These are phyloP conservation scores for Bos taurus DNA, from an alignment of 2,113 vertebrate genomes.

Conservation along the genomic window DNA sequence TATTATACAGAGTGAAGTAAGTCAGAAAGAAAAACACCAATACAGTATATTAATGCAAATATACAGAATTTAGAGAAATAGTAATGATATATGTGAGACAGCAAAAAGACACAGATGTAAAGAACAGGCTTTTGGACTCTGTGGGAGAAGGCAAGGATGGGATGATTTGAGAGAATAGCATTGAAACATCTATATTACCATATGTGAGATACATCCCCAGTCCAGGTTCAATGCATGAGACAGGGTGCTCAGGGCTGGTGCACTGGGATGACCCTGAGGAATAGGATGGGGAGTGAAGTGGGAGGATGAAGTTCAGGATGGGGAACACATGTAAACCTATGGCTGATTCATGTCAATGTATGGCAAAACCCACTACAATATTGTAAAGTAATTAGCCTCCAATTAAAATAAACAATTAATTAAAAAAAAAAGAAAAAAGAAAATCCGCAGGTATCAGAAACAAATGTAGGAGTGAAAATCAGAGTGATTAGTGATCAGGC, in stretches of 20 bases:
- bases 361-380: neutral
- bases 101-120: neutral
- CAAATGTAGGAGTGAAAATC: neutral
- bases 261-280: neutral
- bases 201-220: too few species aligned
- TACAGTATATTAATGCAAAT: neutral
- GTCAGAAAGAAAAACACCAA: neutral
- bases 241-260: too few species aligned
- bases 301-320: neutral
- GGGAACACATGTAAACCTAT: neutral
- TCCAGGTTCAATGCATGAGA: too few species aligned
- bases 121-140: too few species aligned
- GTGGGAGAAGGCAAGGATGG: too few species aligned
- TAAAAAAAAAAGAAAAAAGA: neutral
- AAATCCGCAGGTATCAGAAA: neutral
- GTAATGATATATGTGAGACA: neutral
- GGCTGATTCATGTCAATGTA: neutral
- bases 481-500: neutral
- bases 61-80: neutral
- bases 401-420: neutral
- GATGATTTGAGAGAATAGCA: too few species aligned
- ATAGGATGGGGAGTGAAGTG: neutral
- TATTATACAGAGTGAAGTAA: neutral
- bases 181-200: too few species aligned
- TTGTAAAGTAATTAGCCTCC: neutral